phyloP scores from a whole-genome alignment of 2,888 invertebrate genomes.

The Sicus ferrugineus region DNA sequence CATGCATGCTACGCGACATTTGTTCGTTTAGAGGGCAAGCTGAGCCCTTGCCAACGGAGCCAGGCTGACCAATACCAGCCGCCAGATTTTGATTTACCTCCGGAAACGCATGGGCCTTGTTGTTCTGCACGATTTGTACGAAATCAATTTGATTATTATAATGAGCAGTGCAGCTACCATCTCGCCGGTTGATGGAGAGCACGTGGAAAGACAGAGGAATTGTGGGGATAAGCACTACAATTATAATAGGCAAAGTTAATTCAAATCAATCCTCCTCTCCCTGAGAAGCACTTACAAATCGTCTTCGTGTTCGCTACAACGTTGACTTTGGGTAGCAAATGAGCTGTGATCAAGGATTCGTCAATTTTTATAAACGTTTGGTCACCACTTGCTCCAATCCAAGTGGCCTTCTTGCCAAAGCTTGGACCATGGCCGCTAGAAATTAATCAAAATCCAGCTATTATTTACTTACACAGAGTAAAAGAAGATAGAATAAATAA shows the following conservation, averaged over 20 bases:
- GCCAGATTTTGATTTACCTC: slow-evolving; percentile 63
- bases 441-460: slow-evolving; percentile 43
- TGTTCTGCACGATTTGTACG: slow-evolving; percentile 74
- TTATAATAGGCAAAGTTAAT: slow-evolving; percentile 4
- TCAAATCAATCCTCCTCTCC: background rate
- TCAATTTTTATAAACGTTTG: slow-evolving; percentile 93
- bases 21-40: slow-evolving; percentile 60
- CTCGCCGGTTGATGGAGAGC: slow-evolving; percentile 86
- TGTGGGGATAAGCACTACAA: slow-evolving; percentile 82
- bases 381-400: slow-evolving; percentile 96
- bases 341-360: slow-evolving; percentile 90
- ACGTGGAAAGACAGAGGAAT: slow-evolving; percentile 84
- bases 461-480: background rate
- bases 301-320: slow-evolving; percentile 87
- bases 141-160: slow-evolving; percentile 86
- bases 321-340: slow-evolving; percentile 85
- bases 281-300: slow-evolving; percentile 71
- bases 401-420: slow-evolving; percentile 87
- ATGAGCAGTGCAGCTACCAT: slow-evolving; percentile 88
- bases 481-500: background rate
- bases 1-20: slow-evolving; percentile 65
- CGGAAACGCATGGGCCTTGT: slow-evolving; percentile 50
- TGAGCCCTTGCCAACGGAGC: slow-evolving; percentile 27
- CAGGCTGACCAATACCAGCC: slow-evolving; percentile 33
- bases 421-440: slow-evolving; percentile 76